phyloP scores from a whole-genome alignment of 2,888 invertebrate genomes.

The Caenorhabditis sp. region DNA sequence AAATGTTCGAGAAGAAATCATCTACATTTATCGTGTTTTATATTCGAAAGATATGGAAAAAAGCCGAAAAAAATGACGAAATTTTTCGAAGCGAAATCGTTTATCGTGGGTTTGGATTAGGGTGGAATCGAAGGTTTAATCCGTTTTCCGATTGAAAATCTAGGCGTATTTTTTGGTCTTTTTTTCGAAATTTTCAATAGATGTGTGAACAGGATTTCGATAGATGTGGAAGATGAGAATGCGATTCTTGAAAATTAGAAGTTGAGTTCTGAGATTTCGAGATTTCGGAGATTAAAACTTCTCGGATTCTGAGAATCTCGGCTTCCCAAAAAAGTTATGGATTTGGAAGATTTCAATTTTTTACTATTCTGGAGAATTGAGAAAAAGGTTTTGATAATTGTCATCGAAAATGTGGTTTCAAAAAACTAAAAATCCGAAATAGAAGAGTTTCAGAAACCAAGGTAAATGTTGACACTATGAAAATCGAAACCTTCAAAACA shows the following conservation, averaged over 20 bases:
- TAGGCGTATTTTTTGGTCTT: slow-evolving; percentile 22
- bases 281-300: background rate
- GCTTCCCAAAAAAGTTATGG: too few relatives aligned
- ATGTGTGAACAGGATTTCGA: slow-evolving; percentile 1
- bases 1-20: too few relatives aligned
- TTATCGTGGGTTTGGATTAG: background rate
- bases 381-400: too few relatives aligned
- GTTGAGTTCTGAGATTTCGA: background rate
- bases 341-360: too few relatives aligned
- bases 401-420: too few relatives aligned
- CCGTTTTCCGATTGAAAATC: background rate
- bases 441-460: too few relatives aligned
- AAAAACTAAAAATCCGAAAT: too few relatives aligned
- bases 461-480: too few relatives aligned
- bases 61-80: background rate
- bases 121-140: slow-evolving; percentile 13
- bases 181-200: slow-evolving; percentile 7
- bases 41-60: too few relatives aligned
- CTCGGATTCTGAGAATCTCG: background rate
- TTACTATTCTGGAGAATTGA: too few relatives aligned
- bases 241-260: background rate
- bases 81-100: background rate
- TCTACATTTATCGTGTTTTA: too few relatives aligned
- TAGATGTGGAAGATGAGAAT: background rate
- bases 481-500: too few relatives aligned